Base-by-base conservation (phyloP, 2,888 invertebrate genomes). In the Acanthoscelides obtectus region DNA sequence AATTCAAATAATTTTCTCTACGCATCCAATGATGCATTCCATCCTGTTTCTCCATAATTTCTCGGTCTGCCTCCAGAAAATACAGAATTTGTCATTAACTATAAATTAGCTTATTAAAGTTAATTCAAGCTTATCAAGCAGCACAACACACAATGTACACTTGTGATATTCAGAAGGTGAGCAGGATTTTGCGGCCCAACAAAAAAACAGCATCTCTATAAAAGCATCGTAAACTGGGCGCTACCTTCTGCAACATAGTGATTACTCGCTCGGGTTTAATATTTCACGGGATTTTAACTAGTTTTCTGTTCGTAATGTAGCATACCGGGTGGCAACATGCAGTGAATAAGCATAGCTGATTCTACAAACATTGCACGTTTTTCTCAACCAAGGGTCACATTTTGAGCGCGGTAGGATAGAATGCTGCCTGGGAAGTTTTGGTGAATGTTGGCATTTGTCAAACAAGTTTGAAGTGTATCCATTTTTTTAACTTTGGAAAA, bases 161-260 rank as follows among this genome's bases (percentile, higher is more conserved):
- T 45, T 45, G 45, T 45, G 17, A 45, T 45, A 45, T 45, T 45
- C 45, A 45, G 45, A 45, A 4, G 45, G 45, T 45, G 45, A 45
- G 45, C 45, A 45, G 12, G 17, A 45, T 45, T 6, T 45, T 45
- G 45, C 45, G 45, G 1, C 45, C 12, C 17, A 17, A 6, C 6
- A 45, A 66, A 22, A 66, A 66, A 12, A 66, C 20, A 73, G 76
- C 77, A 78, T 77, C 76, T 79, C 79, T 77, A 79, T 80, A 79
- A 80, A 79, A 79, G 79, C 78, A 78, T 77, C 79, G 76, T 80
- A 80, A 80, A 69, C 77, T 75, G 74, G 75, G 70, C 70, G 75
- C 75, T 79, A 78, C 79, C 79, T 79, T 75, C 73, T 70, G 75
- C 75, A 74, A 77, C 76, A 77, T 76, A 77, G 76, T 77, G 77